phyloP scores from a whole-genome alignment of 2,888 invertebrate species.

The Gortyna flavago region DNA sequence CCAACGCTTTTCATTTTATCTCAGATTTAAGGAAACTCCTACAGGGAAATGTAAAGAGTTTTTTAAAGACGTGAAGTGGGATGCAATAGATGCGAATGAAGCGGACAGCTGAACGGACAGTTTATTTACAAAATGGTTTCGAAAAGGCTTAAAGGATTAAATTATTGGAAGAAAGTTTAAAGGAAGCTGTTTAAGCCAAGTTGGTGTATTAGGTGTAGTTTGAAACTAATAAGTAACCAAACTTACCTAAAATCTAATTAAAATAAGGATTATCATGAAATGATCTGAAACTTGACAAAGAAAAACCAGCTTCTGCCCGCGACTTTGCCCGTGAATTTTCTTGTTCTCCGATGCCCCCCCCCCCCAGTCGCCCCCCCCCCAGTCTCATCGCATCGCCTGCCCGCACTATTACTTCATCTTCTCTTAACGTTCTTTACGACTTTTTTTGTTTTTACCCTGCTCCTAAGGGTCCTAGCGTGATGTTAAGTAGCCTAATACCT shows the following conservation, averaged over 20 bases:
- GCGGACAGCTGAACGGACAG: constrained; percentile 30
- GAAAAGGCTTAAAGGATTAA: constrained; percentile 26
- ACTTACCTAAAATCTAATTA: neutral
- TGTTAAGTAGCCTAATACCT: too few relatives aligned
- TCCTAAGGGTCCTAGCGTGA: too few relatives aligned
- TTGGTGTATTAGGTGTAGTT: neutral
- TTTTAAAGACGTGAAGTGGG: constrained; percentile 15
- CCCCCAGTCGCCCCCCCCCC: too few relatives aligned
- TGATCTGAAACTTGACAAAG: neutral
- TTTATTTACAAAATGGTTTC: constrained; percentile 19
- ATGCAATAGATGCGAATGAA: constrained; percentile 37
- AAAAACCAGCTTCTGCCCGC: neutral
- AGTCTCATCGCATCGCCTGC: too few relatives aligned
- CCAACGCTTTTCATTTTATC: constrained; percentile 2
- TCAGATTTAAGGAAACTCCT: constrained; percentile 10
- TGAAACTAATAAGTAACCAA: neutral
- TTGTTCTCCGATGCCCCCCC: too few relatives aligned
- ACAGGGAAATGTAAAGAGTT: constrained; percentile 4
- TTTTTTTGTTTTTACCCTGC: too few relatives aligned
- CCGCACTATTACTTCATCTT: too few relatives aligned
- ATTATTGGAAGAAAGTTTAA: neutral
- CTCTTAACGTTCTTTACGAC: too few relatives aligned
- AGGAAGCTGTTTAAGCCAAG: neutral
- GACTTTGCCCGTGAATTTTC: too few relatives aligned
- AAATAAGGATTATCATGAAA: neutral